These are phyloP conservation scores for Barbus barbus DNA, from an alignment of 2,113 vertebrate genomes.

Conservation along the genomic window DNA sequence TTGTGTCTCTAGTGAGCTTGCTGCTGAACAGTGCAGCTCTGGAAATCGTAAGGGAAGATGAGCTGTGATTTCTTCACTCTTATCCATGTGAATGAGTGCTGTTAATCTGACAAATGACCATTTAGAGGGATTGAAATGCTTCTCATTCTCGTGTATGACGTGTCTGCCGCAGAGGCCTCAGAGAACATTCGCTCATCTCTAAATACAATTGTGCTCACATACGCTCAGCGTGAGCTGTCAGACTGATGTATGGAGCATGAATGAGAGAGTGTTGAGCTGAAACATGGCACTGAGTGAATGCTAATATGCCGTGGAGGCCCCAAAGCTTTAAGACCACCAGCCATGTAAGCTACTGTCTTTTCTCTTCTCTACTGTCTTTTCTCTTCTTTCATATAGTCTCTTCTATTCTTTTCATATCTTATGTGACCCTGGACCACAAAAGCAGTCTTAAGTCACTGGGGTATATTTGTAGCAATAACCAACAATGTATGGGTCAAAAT, in stretches of 20 bases:
- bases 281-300: conserved; percentile 25
- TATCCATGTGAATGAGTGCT: conserved; percentile 4
- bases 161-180: neutral
- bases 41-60: neutral
- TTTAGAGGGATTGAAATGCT: conserved; percentile 16
- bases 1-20: neutral
- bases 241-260: conserved; percentile 11
- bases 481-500: no score
- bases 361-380: neutral
- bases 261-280: conserved; percentile 31
- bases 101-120: conserved; percentile 37
- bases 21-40: neutral
- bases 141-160: neutral
- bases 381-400: neutral
- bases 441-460: no score
- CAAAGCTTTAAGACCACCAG: conserved; percentile 14
- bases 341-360: neutral
- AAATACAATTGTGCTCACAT: conserved; percentile 26
- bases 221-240: conserved; percentile 29
- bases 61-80: conserved; percentile 16
- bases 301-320: conserved; percentile 18
- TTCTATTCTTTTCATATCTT: neutral
- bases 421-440: no score
- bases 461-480: no score
- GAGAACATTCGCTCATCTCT: conserved; percentile 15